These are phyloP conservation scores for Tetrapedia diversipes DNA, from an alignment of 2,888 invertebrate genomes.

Conservation along the genomic window DNA sequence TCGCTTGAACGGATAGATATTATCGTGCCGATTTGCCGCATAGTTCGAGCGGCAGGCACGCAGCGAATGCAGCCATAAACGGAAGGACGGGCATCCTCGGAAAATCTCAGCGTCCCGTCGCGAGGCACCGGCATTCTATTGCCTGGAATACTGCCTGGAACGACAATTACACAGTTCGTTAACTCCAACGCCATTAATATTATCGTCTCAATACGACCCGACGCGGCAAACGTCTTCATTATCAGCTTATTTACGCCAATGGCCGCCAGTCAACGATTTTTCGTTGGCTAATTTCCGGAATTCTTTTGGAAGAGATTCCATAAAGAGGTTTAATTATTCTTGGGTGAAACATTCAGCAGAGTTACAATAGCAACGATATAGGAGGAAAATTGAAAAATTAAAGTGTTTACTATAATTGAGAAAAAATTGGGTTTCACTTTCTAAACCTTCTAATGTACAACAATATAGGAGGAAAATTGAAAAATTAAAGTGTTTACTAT, in stretches of 20 bases:
- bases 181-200: constrained; percentile 68
- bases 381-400: no score
- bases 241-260: constrained; percentile 47
- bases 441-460: no score
- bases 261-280: constrained; percentile 4
- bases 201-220: constrained; percentile 51
- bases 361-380: no score
- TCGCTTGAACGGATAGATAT: constrained; percentile 20
- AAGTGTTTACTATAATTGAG: no score
- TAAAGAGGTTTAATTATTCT: not conserved
- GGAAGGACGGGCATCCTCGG: constrained; percentile 33
- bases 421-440: no score
- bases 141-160: constrained; percentile 56
- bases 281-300: constrained; percentile 6
- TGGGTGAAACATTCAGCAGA: no score
- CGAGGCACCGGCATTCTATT: constrained; percentile 59
- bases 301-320: not conserved
- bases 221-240: constrained; percentile 59
- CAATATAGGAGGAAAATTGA: no score
- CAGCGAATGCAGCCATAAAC: constrained; percentile 49
- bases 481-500: no score
- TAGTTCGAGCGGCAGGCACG: constrained; percentile 31
- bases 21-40: constrained; percentile 47
- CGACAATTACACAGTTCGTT: constrained; percentile 69
- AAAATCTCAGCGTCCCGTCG: constrained; percentile 24